Base-by-base conservation (phyloP, 2,797 vertebrate genomes). In the Macroramphosus scolopax region DNA sequence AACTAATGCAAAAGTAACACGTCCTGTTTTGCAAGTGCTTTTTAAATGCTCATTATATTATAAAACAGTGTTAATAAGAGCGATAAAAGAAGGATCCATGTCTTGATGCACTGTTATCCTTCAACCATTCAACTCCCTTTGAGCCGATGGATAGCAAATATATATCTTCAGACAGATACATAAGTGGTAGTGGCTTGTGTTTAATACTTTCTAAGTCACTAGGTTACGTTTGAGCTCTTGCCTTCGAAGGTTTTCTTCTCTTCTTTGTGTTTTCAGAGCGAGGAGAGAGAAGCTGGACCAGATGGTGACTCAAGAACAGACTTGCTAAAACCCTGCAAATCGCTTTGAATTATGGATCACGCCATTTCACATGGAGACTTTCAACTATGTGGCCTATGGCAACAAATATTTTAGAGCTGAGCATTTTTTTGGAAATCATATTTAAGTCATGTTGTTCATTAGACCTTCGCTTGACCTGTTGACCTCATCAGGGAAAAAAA, bases 221-320 rank as follows among this genome's bases (percentile, higher is more conserved):
- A n/a, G n/a, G n/a, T n/a, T n/a, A n/a, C n/a, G n/a, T n/a, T n/a
- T n/a, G n/a, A n/a, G 33, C 1, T 40, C 2, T 15, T 17, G 9
- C 34, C 32, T 52, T 51, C 12, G 20, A 6, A 16, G 14, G 16
- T 41, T 34, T 18, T 33, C 39, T 31, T 6, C 39, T 5, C 17
- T 39, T 17, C 15, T 57, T 55, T 56, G 39, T 63, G 14, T 77
- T 78, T 80, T 39, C 70, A 87, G 86, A n/a, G n/a, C n/a, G n/a
- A 17, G 45, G 16, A 49, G 52, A 29, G 30, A 17, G 12, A 60
- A 51, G 26, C 28, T 9, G 10, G 59, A 74, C 1, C 51, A 61
- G 60, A 75, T 39, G 45, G 53, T 35, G 59, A 67, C 22, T 51
- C 77, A 43, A 57, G 59, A 64, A 15, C 49, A 64, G 26, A 55